Conservation (phyloP, 2,797 vertebrate genomes). For the Huso huso region DNA sequence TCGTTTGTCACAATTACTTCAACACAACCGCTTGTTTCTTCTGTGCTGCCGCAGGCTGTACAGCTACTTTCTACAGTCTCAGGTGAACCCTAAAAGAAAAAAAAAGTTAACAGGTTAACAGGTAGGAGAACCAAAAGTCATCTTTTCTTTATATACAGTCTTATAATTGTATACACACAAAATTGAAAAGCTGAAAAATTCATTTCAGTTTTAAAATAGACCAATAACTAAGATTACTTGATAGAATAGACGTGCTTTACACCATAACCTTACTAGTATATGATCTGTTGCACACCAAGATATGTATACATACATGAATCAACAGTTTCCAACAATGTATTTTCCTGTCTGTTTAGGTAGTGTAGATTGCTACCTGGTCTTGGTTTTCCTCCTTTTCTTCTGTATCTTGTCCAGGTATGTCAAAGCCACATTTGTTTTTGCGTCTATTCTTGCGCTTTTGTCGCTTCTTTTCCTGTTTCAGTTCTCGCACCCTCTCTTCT, state of each 20-base stretch:
- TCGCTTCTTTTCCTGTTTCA: conserved; percentile 95
- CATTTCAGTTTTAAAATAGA: too few relatives aligned
- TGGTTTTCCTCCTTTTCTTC: conserved; percentile 69
- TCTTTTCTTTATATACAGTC: neutral
- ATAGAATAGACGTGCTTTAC: too few relatives aligned
- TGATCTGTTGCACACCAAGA: too few relatives aligned
- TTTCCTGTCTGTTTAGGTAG: neutral
- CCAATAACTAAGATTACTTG: too few relatives aligned
- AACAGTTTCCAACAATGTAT: conserved; percentile 8
- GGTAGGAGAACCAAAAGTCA: neutral
- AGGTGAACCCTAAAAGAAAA: conserved; percentile 59
- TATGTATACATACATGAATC: conserved; percentile 5
- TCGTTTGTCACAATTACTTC: conserved; percentile 66
- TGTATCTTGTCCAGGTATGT: conserved; percentile 62
- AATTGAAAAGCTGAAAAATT: neutral
- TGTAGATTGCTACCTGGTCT: conserved; percentile 61
- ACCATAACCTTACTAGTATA: too few relatives aligned
- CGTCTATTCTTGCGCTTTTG: conserved; percentile 92
- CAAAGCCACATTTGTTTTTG: conserved; percentile 90
- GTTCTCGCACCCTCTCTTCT: conserved; percentile 86
- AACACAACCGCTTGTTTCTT: conserved; percentile 59
- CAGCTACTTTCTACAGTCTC: conserved; percentile 69
- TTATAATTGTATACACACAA: neutral
- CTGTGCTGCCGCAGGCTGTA: conserved; percentile 69
- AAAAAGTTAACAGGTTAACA: neutral